Conservation (phyloP, 2,113 vertebrate genomes). For the Etheostoma cragini region DNA sequence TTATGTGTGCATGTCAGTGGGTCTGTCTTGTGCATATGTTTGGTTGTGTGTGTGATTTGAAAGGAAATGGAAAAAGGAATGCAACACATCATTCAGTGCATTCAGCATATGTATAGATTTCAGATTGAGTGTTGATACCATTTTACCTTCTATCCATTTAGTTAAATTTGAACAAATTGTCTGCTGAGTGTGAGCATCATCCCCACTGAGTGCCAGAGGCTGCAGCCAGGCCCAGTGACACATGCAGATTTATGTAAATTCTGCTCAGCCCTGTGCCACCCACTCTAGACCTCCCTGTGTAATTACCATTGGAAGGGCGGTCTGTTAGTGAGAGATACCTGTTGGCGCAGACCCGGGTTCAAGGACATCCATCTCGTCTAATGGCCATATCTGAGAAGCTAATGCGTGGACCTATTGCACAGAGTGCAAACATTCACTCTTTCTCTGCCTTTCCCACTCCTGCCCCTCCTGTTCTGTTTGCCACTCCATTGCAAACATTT, state of each 20-base stretch:
- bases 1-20: background rate
- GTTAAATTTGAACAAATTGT: slow-evolving; percentile 58
- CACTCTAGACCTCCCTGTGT: slow-evolving; percentile 72
- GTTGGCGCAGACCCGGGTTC: slow-evolving; percentile 64
- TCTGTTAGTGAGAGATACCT: slow-evolving; percentile 70
- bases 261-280: slow-evolving; percentile 60
- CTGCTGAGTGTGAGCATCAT: slow-evolving; percentile 60
- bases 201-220: slow-evolving; percentile 70
- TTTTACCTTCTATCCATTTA: slow-evolving; percentile 29
- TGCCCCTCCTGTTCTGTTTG: background rate
- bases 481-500: background rate
- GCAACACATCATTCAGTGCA: background rate
- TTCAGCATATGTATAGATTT: slow-evolving; percentile 21
- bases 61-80: background rate
- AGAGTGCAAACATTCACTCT: slow-evolving; percentile 16
- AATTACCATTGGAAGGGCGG: slow-evolving; percentile 75
- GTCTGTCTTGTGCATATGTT: background rate
- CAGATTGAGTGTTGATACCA: slow-evolving; percentile 1
- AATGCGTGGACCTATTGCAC: slow-evolving; percentile 1
- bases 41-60: background rate
- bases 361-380: slow-evolving; percentile 73
- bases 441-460: background rate
- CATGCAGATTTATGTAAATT: slow-evolving; percentile 84
- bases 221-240: slow-evolving; percentile 70
- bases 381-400: slow-evolving; percentile 47